Conservation (phyloP, 2,797 vertebrate genomes). For the Leontocebus nigricollis region DNA sequence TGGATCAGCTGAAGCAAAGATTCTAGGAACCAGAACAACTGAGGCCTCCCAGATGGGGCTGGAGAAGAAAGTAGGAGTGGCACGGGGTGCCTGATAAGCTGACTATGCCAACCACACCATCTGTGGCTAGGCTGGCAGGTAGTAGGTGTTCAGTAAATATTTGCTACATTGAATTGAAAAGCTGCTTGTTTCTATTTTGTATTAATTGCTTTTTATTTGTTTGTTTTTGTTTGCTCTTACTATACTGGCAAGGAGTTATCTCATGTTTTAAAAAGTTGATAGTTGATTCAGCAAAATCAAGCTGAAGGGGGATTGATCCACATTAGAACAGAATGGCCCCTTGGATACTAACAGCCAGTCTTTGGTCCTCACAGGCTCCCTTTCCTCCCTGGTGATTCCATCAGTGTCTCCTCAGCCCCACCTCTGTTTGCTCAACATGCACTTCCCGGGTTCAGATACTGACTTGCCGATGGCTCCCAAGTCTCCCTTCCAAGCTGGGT, state of each 20-base stretch:
- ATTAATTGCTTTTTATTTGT: slow-evolving; percentile 38
- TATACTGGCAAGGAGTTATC: slow-evolving; percentile 18
- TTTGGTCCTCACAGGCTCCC: background rate
- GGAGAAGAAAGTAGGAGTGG: background rate
- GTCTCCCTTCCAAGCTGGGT: background rate
- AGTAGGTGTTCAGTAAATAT: slow-evolving; percentile 68
- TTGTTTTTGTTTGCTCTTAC: slow-evolving; percentile 21
- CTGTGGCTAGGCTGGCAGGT: slow-evolving; percentile 40
- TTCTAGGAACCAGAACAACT: background rate
- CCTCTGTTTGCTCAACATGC: background rate
- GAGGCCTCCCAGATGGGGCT: slow-evolving; percentile 49
- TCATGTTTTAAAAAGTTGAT: background rate
- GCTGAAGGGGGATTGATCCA: background rate
- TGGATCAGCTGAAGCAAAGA: background rate
- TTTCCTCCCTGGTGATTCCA: background rate
- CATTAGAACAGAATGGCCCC: background rate
- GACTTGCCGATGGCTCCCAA: background rate
- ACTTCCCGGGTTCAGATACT: background rate
- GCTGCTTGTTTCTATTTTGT: slow-evolving; percentile 7
- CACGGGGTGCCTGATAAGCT: background rate
- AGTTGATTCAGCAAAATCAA: background rate
- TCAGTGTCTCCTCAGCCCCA: background rate
- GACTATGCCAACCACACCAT: background rate
- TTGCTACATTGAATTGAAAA: slow-evolving; percentile 7
- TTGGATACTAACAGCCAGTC: background rate